Evolutionary conservation across 2,888 invertebrate species (phyloP), one percentile per base, ranked within the genome.

Genomic region (Carcina quercana): DNA sequence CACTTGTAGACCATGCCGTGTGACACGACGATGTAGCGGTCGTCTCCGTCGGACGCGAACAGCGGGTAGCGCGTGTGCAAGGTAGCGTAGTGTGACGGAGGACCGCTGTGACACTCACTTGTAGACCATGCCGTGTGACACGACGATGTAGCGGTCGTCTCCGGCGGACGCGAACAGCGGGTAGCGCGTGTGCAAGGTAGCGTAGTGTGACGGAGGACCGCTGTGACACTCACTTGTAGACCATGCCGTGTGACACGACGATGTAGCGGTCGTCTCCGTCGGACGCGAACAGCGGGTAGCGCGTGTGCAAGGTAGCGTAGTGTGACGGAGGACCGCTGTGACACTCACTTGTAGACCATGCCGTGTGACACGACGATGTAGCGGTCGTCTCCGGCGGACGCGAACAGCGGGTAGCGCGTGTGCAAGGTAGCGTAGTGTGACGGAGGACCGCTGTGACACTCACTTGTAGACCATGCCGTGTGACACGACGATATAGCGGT

Each of bases 1-100:
- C 80, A 97, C 96, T 95, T 96, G 85, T 97, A 98, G 44, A 99
- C 98, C 93, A 94, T 96, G 60, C 97, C 98, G 79, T 99, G 98
- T 28, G 93, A 95, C 15, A 99, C 90, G 47, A 98, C 95, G 34
- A 97, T 87, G 53, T 93, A 88, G 47, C 89, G 88, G 82, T 99
- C 98, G 83, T 99, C 98, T 31, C 97, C 96, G 28, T 92, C 96
- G 0, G 96, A 95, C 6, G 98, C 98, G 86, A 98, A 97, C 37
- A 99, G 87, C 25, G 99, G 99, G 86, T 98, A 98, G 41, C 93
- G 88, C 51, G 89, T 88, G 83, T 99, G 98, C 83, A 91, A 98
- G 13, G 93, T 91, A 8, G 97, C 95, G 33, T 91, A 87, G 37
- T 99, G 87, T n/a, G n/a, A n/a, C n/a, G n/a, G n/a, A n/a, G n/a